Base-by-base conservation (phyloP, 2,797 vertebrate species). In the Scomberomorus guttatus region DNA sequence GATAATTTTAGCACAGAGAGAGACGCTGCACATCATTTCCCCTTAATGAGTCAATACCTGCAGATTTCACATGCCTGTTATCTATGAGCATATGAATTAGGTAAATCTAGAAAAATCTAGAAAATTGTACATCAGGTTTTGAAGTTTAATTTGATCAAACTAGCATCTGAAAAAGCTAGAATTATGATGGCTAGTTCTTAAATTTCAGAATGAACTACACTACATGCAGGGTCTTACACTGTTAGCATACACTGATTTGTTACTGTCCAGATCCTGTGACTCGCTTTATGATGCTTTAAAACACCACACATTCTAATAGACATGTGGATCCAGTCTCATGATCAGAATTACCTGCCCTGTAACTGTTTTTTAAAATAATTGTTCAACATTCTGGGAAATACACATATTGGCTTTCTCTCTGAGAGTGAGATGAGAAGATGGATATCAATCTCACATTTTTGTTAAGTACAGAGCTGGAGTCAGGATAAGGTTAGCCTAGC, bases 31-130 rank as follows among this genome's bases (percentile, higher is more conserved):
- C 0, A 12, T 10, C 3, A 5, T 29, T 39, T 20, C 18, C 6
- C 11, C 7, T 52, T 15, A 71, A 71, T 60, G 39, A 72, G 34
- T 75, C 67, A 61, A 27, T 29, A 10, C 1, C 15, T 44, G 15
- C 18, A 69, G 12, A 44, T 17, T 8, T 39, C 22, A 29, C 34
- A 18, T 1, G 0, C 2, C 27, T 20, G 3, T 12, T 20, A 22
- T 22, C 13, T 24, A 17, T 9, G 24, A 37, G 37, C 37, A 13
- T 59, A 34, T 25, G 55, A 14, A 25, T 59, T 6, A 42, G 24
- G 1, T 29, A 9, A 12, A 24, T 59, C 25, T 44, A n/a, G 20
- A 62, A 52, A 44, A 52, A 65, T 46, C 42, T 17, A 32, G 1
- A 22, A 51, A 51, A 37, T 5, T 5, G 17, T 7, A 10, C 11